Base-by-base conservation (phyloP, 2,888 invertebrate genomes). In the Halictus quadricinctus region DNA sequence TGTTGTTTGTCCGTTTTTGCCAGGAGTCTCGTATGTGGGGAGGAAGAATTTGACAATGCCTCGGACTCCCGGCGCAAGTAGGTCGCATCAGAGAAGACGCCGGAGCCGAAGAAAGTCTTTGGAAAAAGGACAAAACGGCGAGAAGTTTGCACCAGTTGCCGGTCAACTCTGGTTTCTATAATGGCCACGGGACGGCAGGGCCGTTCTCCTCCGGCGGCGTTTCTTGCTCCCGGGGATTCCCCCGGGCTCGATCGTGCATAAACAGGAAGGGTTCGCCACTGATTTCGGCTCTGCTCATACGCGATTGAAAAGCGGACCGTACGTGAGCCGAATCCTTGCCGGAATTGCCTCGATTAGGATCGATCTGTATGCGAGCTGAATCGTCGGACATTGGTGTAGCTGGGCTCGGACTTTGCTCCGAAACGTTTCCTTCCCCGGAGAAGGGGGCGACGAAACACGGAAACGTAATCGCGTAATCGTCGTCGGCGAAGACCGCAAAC, bases 231-330 rank as follows among this genome's bases (percentile, higher is more conserved):
- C 50, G 43, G 72, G 25, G 41, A 58, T 75, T 66, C 69, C 48
- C 48, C 13, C 15, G 13, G 29, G 74, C 50, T 77, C 41, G 72
- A 72, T 77, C 18, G 54, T 46, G 76, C 75, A 76, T 81, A 86
- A 88, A 79, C 66, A 46, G 60, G 36, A 75, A 12, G n/a, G 29
- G 58, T 50, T 43, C 46, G 58, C 43, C 50, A 50, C 60, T 70
- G 81, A 76, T 87, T 87, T 76, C 36, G 66, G 50, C 41, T 74
- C 46, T n/a, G 83, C 60, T 54, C 46, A 64, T 76, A 78, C 29
- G n/a, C 77, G 81, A 86, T 88, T 88, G 87, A 88, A 88, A 88
- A 84, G 43, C 70, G 60, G 60, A 60, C 5, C n/a, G 43, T 54
- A 86, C 86, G 88, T 88, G 88, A 58, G 12, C 1, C 41, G 88